Evolutionary conservation across 2,888 invertebrate species (phyloP), one percentile per base, ranked within the genome.

Genomic region (Drosophila hawaiiensis): DNA sequence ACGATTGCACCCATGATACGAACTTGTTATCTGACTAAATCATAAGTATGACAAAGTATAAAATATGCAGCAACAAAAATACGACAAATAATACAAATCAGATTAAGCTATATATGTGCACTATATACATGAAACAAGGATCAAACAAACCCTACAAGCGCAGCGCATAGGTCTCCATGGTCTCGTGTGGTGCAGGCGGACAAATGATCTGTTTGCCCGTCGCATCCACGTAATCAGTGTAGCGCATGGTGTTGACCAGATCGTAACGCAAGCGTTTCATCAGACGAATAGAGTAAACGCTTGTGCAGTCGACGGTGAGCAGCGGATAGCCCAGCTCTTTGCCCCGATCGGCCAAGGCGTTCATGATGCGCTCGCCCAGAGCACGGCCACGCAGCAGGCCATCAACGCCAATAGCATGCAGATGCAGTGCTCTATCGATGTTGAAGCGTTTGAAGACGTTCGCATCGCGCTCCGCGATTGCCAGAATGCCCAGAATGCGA

Each of bases 301-400:
- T 93, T 1, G 92, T 88, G 68, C 93, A 93, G 77, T 93, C 93
- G 12, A 60, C 77, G 41, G 89, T 84, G 0, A 91, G 74, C n/a
- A 92, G 50, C 3, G 80, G 86, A 68, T 86, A 92, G 4, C 83
- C 80, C 22, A 88, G 68, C 0, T 79, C 59, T 19, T 78, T 80
- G 1, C 76, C 92, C 9, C 82, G 73, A 12, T 70, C 67, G 10
- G 80, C 77, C 28, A 91, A 69, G n/a, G 90, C 77, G 3, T 69
- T 61, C 37, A 92, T 68, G 7, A 93, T 72, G 1, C 83, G 89
- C 1, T 75, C 53, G 25, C 92, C 93, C 43, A 93, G 79, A 9
- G 78, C 82, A 5, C 76, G 80, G 1, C 93, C 93, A 10, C 93
- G 89, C 25, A 82, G 58, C 5, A 67, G 31, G 0, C n/a, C n/a